Conservation (phyloP, 2,888 invertebrate genomes). For the Drosophila formosana region DNA sequence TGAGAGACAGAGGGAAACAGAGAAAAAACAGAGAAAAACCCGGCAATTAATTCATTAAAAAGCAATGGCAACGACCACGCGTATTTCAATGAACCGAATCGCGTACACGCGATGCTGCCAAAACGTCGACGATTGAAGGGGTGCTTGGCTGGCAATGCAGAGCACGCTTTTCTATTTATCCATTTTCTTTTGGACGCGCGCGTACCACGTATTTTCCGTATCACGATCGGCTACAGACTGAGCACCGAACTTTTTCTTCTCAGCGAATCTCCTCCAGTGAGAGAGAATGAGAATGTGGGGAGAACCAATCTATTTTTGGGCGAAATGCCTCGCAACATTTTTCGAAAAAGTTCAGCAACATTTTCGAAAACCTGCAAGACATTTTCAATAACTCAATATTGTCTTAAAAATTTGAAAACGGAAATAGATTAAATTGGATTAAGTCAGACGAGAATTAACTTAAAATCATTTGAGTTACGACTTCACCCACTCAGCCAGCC, state of each 20-base stretch:
- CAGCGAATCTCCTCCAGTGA: constrained; percentile 29
- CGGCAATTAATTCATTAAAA: constrained; percentile 78
- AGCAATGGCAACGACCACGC: constrained; percentile 64
- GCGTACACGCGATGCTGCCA: constrained; percentile 39
- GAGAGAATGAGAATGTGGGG: constrained; percentile 13
- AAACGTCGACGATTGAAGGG: neutral
- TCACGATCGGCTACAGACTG: constrained; percentile 67
- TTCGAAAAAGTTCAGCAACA: constrained; percentile 57
- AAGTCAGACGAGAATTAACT: constrained; percentile 17
- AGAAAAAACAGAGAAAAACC: constrained; percentile 15
- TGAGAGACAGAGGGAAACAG: constrained; percentile 4
- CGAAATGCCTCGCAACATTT: constrained; percentile 56
- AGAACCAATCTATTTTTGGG: constrained; percentile 70
- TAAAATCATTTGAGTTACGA: constrained; percentile 35
- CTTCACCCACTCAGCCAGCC: constrained; percentile 10
- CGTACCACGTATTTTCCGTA: constrained; percentile 17
- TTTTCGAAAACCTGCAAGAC: constrained; percentile 49
- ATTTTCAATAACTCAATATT: constrained; percentile 15
- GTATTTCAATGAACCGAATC: constrained; percentile 62
- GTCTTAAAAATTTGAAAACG: constrained; percentile 6
- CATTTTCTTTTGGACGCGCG: constrained; percentile 22
- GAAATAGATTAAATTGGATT: constrained; percentile 35
- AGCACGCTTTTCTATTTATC: constrained; percentile 69
- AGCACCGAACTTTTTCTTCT: constrained; percentile 34
- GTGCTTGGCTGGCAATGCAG: constrained; percentile 29